Evolutionary conservation across 2,888 invertebrate genomes (phyloP), one percentile per base, ranked within the genome.

Genomic region (Trichacis sp.): DNA sequence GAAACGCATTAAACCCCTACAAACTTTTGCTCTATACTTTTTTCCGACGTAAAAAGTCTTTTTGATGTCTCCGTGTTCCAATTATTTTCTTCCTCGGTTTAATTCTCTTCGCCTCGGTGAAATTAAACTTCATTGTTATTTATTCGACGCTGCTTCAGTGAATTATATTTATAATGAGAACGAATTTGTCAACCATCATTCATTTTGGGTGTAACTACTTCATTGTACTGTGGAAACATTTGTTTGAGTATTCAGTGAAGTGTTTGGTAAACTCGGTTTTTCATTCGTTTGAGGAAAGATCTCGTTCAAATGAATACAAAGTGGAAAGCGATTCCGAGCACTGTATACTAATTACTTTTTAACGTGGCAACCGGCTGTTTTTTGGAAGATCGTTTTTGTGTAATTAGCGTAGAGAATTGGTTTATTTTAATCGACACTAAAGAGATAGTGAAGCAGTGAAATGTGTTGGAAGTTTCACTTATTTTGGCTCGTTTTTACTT

Each of bases 31-130:
- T 8, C 8, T 11, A 3, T 33, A 33, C 33, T 33, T 33, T 33
- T 33, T 33, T 33, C 33, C 33, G 11, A 9, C n/a, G n/a, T 3
- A 33, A n/a, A 11, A 33, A 33, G 11, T 9, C 9, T n/a, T 11
- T 33, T 33, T n/a, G n/a, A 33, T 33, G 33, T 33, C n/a, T 33
- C 33, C n/a, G n/a, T n/a, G 33, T 33, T 33, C 33, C n/a, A 33
- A 33, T 33, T 33, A 33, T 33, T 33, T 33, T 33, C 33, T 11
- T 33, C 33, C 9, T n/a, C 11, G 2, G n/a, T 33, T 33, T n/a
- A 33, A 33, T 11, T 33, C 9, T 33, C 33, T 33, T n/a, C n/a
- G 8, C 33, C 33, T 33, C 9, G 11, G 11, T n/a, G 8, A 2
- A 33, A 11, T 33, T 33, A 11, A 33, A 33, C 33, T 33, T n/a